Base-by-base conservation (phyloP, 2,888 invertebrate genomes). In the Plagodis pulveraria region DNA sequence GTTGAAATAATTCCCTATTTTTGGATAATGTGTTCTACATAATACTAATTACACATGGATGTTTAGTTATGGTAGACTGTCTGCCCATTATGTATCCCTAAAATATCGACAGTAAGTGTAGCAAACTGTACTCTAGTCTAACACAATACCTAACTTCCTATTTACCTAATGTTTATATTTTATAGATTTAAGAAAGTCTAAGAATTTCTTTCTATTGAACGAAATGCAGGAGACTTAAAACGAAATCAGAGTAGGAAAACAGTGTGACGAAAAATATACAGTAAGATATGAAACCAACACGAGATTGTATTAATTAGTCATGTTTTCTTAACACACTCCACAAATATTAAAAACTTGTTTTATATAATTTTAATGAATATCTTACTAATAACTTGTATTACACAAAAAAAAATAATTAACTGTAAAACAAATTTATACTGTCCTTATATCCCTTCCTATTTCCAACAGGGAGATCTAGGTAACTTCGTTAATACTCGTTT, bases 91-190 rank as follows among this genome's bases (percentile, higher is more conserved):
- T 40, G 10, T 40, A 36, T 5, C 36, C 8, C 8, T 40, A 6
- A 8, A 38, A 38, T 46, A 48, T 22, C 11, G 12, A 48, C 46
- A 48, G 11, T 22, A 22, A 22, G 4, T 22, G 22, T 38, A 12
- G 36, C 5, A 7, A 40, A 36, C 12, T 48, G 8, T 10, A 48
- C 38, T 48, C 48, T 48, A 48, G 52, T 45, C 45, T 45, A 36
- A 45, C 10, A 44, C 6, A 34, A 46, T 44, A 44, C 44, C 43
- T 51, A 43, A 43, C 8, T 41, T 11, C 44, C 51, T 43, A 35
- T 12, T 10, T 40, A n/a, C n/a, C n/a, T n/a, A 9, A 40, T 40
- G 40, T 40, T 2, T 6, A 1, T 10, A 40, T 40, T 6, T 10
- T 10, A 40, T 40, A 40, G 40, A 2, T 9, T 40, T 40, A 40